Conservation (phyloP, 1,140 invertebrate species). For the Eulimnadia texana region DNA sequence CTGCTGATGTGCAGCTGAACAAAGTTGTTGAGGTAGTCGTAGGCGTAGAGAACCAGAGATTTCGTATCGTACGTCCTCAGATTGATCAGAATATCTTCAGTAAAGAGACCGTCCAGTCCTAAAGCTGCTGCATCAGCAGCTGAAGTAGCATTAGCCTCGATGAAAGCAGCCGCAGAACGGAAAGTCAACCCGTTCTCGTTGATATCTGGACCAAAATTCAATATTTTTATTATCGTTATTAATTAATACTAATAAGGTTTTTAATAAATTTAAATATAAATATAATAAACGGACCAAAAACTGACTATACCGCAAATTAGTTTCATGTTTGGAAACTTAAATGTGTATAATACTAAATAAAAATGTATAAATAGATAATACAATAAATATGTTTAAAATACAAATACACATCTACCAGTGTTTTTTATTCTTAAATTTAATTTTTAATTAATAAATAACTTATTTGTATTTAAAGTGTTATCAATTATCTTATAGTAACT, state of each 20-base stretch:
- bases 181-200: constrained; percentile 81
- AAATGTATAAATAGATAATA: neutral
- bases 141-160: constrained; percentile 51
- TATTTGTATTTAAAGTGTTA: too few species aligned
- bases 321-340: neutral
- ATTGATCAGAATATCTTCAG: constrained; percentile 66
- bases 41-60: constrained; percentile 72
- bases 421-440: too few species aligned
- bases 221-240: neutral
- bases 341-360: neutral
- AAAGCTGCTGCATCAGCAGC: constrained; percentile 40
- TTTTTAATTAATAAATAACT: too few species aligned
- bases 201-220: constrained; percentile 49
- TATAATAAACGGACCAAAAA: neutral
- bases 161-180: constrained; percentile 55
- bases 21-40: constrained; percentile 88
- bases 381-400: neutral
- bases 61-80: constrained; percentile 68
- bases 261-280: neutral
- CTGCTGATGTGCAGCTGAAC: constrained; percentile 72
- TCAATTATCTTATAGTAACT: too few species aligned
- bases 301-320: neutral
- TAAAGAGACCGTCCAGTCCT: constrained; percentile 51
- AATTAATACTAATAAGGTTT: neutral
- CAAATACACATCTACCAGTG: neutral